These are phyloP conservation scores for Heterocephalus glaber DNA, from an alignment of 2,113 vertebrate species.

Conservation along the genomic window DNA sequence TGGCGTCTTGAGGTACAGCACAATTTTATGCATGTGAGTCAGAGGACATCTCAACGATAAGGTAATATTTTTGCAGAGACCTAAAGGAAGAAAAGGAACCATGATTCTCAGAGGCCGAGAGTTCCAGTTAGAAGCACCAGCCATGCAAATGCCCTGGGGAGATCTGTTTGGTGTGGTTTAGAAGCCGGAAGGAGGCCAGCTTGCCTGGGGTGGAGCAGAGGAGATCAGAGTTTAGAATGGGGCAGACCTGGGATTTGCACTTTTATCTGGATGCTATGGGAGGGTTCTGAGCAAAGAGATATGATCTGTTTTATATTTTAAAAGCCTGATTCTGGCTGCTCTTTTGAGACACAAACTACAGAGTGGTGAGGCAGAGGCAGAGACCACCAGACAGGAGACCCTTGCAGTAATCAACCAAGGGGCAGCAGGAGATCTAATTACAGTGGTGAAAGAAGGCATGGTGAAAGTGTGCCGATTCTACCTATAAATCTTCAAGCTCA, in stretches of 20 bases:
- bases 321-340: not conserved
- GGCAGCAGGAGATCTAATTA: not conserved
- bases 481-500: not conserved
- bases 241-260: not conserved
- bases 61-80: not conserved
- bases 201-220: not conserved
- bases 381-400: not conserved
- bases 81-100: not conserved
- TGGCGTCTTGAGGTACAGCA: not conserved
- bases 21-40: not conserved
- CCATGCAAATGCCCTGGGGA: not conserved
- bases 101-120: not conserved
- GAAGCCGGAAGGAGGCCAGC: not conserved
- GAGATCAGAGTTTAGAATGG: not conserved
- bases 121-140: not conserved
- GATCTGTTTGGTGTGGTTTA: not conserved
- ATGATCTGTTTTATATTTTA: not conserved
- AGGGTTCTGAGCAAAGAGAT: not conserved
- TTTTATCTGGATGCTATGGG: not conserved
- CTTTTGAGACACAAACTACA: conserved; percentile 1
- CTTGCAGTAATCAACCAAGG: not conserved
- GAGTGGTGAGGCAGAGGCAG: not conserved
- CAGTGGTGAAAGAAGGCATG: not conserved
- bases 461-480: not conserved
- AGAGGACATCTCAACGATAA: not conserved